Evolutionary conservation across 2,113 vertebrate genomes (phyloP), one percentile per base, ranked within the genome.

Genomic region (Delphinus delphis): DNA sequence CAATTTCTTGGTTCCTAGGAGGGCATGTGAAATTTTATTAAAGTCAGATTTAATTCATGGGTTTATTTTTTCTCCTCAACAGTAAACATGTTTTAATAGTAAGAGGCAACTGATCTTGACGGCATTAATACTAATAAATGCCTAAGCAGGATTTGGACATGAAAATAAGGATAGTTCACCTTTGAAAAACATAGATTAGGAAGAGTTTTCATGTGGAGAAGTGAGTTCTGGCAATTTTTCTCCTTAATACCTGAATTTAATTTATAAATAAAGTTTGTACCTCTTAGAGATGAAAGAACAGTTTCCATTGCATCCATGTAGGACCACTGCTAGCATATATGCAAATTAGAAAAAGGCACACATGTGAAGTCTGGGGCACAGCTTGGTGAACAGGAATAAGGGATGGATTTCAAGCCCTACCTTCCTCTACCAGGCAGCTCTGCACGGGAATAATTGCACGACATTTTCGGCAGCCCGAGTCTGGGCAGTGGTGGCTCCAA

Each of bases 51-150:
- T 84, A 60, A 91, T 86, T 71, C 53, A 31, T 36, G 53, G 60
- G n/a, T 91, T 97, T 85, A 76, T 88, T 58, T 80, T 79, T 85
- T 96, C 62, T 89, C 41, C n/a, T 88, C 77, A 44, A 58, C 11
- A 53, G 50, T 65, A 92, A 44, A 60, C 62, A 50, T 68, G 41
- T 50, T 80, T 85, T 71, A 88, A 85, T 77, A 71, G n/a, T 12
- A 90, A 63, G 47, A 87, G 38, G 58, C 41, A 41, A 70, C 4
- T 38, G 33, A 88, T 38, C 80, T 73, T 67, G 38, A 53, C 13
- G 38, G 44, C 28, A 20, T 74, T 33, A 33, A 41, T 6, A 33
- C 18, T 73, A 55, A 93, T 81, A 90, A 80, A 95, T 38, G 31
- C 21, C 68, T 70, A 38, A 36, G 41, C 44, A 86, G n/a, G 50